These are phyloP conservation scores for Penaeus chinensis DNA, from an alignment of 1,140 invertebrate species.

Conservation along the genomic window DNA sequence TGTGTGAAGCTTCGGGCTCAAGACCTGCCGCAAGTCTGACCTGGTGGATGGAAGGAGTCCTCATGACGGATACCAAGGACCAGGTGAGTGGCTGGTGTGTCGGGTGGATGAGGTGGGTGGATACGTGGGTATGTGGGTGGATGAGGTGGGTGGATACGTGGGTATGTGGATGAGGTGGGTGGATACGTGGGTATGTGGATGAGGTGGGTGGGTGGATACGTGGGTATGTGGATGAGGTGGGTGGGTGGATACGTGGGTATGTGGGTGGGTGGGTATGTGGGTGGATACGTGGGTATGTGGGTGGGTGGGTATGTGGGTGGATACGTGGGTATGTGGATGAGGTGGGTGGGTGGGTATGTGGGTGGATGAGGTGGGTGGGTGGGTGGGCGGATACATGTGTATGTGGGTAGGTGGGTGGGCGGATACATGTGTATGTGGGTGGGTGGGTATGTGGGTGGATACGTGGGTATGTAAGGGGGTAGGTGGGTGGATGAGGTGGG, in stretches of 20 bases:
- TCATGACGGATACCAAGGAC: constrained; percentile 11
- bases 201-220: no score
- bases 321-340: neutral
- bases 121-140: no score
- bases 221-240: no score
- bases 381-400: neutral
- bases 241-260: no score
- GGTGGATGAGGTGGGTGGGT: neutral
- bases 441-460: neutral
- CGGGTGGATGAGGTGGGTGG: neutral
- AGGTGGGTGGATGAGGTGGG: neutral
- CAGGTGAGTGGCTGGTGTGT: neutral
- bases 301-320: neutral
- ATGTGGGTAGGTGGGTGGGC: no score
- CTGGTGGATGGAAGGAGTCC: constrained; percentile 64
- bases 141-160: no score
- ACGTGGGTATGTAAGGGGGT: neutral
- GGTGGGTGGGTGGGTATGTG: neutral
- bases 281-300: neutral
- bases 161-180: no score
- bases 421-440: neutral
- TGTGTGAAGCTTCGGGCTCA: constrained; percentile 64
- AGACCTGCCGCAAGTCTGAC: constrained; percentile 65
- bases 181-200: no score
- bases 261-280: no score